phyloP scores from a whole-genome alignment of 1,140 invertebrate species.

The Manduca sexta region DNA sequence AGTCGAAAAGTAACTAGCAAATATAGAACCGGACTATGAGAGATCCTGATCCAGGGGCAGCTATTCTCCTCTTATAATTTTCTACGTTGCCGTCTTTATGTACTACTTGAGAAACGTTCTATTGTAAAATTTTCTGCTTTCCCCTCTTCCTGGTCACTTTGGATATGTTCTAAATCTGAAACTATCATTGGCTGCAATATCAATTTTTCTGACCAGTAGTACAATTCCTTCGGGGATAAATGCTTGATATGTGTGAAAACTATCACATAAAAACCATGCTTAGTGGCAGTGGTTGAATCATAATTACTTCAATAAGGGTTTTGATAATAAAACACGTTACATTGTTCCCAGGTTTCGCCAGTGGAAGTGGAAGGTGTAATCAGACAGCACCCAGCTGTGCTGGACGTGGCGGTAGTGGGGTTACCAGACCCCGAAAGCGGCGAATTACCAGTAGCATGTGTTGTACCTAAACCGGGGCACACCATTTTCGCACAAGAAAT shows the following conservation, averaged over 20 bases:
- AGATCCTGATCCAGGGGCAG: no score
- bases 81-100: no score
- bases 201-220: background rate
- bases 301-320: background rate
- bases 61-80: no score
- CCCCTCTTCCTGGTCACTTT: no score
- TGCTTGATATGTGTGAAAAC: no score
- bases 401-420: conserved; percentile 79
- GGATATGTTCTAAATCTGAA: no score
- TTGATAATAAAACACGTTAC: background rate
- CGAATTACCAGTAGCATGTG: conserved; percentile 21
- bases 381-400: conserved; percentile 75
- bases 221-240: background rate
- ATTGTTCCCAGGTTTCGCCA: conserved; percentile 39
- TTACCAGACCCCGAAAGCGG: conserved; percentile 65
- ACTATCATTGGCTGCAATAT: no score
- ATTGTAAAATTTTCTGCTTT: no score
- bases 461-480: conserved; percentile 18
- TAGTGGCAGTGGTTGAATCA: background rate
- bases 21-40: no score
- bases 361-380: conserved; percentile 77
- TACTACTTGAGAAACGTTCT: no score
- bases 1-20: no score
- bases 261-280: background rate
- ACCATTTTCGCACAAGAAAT: conserved; percentile 54